Percentiles rank a stretch among this genome's conserved stretches.
Conservation (phyloP, 2,797 vertebrate species). For the Malacoraja senta region DNA sequence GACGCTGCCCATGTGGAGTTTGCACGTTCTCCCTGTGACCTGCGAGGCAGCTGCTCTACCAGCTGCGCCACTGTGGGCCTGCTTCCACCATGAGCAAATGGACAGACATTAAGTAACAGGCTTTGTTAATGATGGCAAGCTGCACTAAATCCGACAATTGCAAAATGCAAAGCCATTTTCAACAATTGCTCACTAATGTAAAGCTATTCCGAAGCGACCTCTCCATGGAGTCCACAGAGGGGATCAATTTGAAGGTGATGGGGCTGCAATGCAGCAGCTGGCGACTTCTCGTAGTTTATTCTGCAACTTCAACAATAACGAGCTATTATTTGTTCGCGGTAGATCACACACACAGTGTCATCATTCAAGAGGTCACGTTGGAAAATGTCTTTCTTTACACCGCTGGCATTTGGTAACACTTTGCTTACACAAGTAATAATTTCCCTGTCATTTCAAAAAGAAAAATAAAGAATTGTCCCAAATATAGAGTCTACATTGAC, state of each 20-base stretch:
- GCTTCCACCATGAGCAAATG: too few species aligned
- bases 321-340: not conserved
- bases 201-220: not conserved
- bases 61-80: too few species aligned
- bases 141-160: not conserved
- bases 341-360: not conserved
- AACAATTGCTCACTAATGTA: not conserved
- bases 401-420: not conserved
- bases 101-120: not conserved
- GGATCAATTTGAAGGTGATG: not conserved
- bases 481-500: not conserved
- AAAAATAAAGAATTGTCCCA: not conserved
- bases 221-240: not conserved
- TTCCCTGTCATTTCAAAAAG: not conserved
- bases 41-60: too few species aligned
- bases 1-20: too few species aligned
- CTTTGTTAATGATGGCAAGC: not conserved
- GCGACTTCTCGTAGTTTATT: not conserved
- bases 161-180: slow-evolving; percentile 24
- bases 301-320: slow-evolving; percentile 13
- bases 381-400: not conserved
- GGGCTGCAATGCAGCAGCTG: not conserved
- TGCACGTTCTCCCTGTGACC: too few species aligned
- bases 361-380: not conserved
- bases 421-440: not conserved